A percentile compares a stretch with the other conserved stretches of the same genome.
These are phyloP conservation scores for Molossus molossus DNA, from an alignment of 2,797 vertebrate genomes.

Conservation along the genomic window DNA sequence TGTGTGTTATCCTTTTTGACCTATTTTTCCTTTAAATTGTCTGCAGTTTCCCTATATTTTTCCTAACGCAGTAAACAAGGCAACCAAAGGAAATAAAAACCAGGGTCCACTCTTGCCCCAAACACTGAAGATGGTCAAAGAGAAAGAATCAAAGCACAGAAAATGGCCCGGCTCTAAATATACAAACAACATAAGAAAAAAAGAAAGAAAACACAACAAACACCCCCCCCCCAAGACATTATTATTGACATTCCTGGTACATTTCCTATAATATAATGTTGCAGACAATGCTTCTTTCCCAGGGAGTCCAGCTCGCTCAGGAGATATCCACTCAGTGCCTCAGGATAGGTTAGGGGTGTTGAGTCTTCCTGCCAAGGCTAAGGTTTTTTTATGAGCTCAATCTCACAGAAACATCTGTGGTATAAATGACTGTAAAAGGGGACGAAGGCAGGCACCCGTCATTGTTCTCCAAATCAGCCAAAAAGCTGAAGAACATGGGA, in stretches of 20 bases:
- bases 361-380: conserved; percentile 77
- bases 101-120: conserved; percentile 70
- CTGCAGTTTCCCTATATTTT: conserved; percentile 78
- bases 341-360: conserved; percentile 64
- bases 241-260: conserved; percentile 83
- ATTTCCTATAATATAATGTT: conserved; percentile 85
- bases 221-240: conserved; percentile 73
- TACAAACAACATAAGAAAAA: conserved; percentile 74
- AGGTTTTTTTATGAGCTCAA: conserved; percentile 68
- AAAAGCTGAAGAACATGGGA: conserved; percentile 68
- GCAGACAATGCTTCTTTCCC: conserved; percentile 80
- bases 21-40: conserved; percentile 80
- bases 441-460: conserved; percentile 74
- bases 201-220: conserved; percentile 69
- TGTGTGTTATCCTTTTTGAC: conserved; percentile 77
- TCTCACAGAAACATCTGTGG: conserved; percentile 82
- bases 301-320: conserved; percentile 80
- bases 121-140: conserved; percentile 63
- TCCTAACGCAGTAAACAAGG: conserved; percentile 78
- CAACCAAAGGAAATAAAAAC: conserved; percentile 69
- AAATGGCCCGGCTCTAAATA: conserved; percentile 83
- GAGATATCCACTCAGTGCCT: conserved; percentile 72
- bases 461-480: conserved; percentile 70
- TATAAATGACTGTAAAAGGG: conserved; percentile 77
- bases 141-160: conserved; percentile 70